Percentiles rank a stretch among this genome's conserved stretches.
These are phyloP conservation scores for Blastomussa wellsi DNA, from an alignment of 92 coral and sea anemone species.

Conservation along the genomic window DNA sequence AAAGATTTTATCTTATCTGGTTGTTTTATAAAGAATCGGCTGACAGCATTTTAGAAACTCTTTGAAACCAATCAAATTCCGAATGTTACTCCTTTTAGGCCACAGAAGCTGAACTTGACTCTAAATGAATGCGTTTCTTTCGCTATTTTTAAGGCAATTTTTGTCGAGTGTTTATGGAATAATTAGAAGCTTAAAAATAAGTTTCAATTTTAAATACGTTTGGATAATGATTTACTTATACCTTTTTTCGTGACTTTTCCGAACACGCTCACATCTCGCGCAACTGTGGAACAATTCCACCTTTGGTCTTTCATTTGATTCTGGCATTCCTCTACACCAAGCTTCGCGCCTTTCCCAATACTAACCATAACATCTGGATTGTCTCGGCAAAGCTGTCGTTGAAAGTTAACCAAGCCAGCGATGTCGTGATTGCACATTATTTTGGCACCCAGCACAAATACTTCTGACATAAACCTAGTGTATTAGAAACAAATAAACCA, in stretches of 20 bases:
- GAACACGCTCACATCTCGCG: constrained; percentile 83
- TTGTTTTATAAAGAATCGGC: neutral
- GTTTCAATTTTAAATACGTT: neutral
- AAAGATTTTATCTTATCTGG: neutral
- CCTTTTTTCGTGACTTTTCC: constrained; percentile 66
- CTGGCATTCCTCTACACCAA: constrained; percentile 85
- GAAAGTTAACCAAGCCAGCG: constrained; percentile 72
- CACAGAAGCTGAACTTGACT: neutral
- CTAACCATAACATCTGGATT: constrained; percentile 92
- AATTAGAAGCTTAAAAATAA: neutral
- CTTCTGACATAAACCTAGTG: constrained; percentile 86
- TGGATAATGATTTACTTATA: constrained; percentile 61
- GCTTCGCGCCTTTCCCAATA: constrained; percentile 92
- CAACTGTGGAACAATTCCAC: constrained; percentile 90
- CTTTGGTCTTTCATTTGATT: constrained; percentile 73
- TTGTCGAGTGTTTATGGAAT: neutral
- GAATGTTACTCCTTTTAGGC: neutral
- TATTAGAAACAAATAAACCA: constrained; percentile 1
- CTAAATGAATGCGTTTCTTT: neutral
- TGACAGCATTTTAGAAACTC: constrained; percentile 21
- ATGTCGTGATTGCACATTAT: constrained; percentile 82
- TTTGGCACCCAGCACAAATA: constrained; percentile 84
- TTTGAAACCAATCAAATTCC: constrained; percentile 22
- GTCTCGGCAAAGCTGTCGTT: constrained; percentile 82
- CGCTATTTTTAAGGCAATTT: neutral